phyloP scores from a whole-genome alignment of 2,113 vertebrate genomes.

The Glaucomys volans region DNA sequence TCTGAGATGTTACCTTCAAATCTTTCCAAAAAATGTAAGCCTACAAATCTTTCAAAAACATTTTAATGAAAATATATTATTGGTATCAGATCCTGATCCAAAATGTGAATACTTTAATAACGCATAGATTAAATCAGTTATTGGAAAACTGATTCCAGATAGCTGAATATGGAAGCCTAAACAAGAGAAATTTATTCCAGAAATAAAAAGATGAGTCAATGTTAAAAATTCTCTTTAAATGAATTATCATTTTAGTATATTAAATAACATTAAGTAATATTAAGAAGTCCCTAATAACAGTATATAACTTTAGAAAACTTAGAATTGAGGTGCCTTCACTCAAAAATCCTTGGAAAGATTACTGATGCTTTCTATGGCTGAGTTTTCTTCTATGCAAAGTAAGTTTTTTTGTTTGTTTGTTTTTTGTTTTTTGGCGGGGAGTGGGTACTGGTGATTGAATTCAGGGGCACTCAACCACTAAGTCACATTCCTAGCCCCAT shows the following conservation, averaged over 20 bases:
- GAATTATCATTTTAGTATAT: not conserved
- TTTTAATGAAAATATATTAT: not conserved
- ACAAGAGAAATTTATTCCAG: too few relatives aligned
- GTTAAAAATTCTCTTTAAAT: not conserved
- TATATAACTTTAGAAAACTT: too few relatives aligned
- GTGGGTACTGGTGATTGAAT: too few relatives aligned
- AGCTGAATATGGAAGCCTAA: not conserved
- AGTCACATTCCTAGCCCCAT: too few relatives aligned
- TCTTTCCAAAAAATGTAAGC: not conserved
- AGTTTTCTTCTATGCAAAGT: not conserved
- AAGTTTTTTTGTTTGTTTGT: too few relatives aligned
- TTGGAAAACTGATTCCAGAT: not conserved
- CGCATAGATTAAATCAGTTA: not conserved
- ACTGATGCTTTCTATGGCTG: not conserved
- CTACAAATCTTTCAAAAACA: not conserved
- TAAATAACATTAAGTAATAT: too few relatives aligned
- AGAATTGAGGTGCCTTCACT: not conserved
- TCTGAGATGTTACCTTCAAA: not conserved
- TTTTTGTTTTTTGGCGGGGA: too few relatives aligned
- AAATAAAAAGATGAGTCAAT: not conserved
- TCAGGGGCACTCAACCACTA: too few relatives aligned
- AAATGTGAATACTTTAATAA: not conserved
- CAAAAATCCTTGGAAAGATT: not conserved
- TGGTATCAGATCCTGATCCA: not conserved
- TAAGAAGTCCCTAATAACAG: not conserved